Evolutionary conservation across 2,797 vertebrate species (phyloP), one percentile per base, ranked within the genome.

Genomic region (Fistularia commersonii): DNA sequence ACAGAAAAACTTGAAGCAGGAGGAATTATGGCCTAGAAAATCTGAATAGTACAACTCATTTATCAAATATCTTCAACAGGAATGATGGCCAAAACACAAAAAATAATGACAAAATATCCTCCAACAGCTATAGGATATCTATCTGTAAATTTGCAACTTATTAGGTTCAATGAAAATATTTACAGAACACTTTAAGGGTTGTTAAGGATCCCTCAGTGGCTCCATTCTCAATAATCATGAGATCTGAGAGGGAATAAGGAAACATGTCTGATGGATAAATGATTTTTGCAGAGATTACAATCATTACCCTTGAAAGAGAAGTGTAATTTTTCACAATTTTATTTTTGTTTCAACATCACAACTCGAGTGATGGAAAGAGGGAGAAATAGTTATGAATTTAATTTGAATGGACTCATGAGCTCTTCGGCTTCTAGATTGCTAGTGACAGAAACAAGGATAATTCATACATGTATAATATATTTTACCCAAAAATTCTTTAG

Each of bases 181-280:
- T 36, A 36, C 35, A 36, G 47, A 62, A 43, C 13, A 61, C 45
- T 43, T 57, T 11, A 42, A 50, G 36, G 36, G 14, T 32, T 55
- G 34, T 51, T 51, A 42, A 50, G 36, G 55, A 7, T 54, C 3
- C 8, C 12, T 53, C 55, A 54, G 13, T 51, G 53, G 42, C 46
- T 36, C 23, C 8, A 15, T 13, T 31, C 11, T 32, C 23, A 11
- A 39, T 45, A 39, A 40, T 54, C 7, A 36, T 50, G 32, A 37
- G 39, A 64, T 60, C 7, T 46, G 6, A 46, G 50, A 54, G 44
- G 11, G 15, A 7, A 41, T 48, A 3, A 61, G 32, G 13, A 47
- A 54, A 50, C n/a, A 11, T 36, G 51, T 48, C 23, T 67, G 51
- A 45, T 8, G 50, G 57, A 45, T 1, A 32, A 40, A 6, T 39